Evolutionary conservation across 2,888 invertebrate species (phyloP), one percentile per base, ranked within the genome.

Genomic region (Druceiella hillmani): DNA sequence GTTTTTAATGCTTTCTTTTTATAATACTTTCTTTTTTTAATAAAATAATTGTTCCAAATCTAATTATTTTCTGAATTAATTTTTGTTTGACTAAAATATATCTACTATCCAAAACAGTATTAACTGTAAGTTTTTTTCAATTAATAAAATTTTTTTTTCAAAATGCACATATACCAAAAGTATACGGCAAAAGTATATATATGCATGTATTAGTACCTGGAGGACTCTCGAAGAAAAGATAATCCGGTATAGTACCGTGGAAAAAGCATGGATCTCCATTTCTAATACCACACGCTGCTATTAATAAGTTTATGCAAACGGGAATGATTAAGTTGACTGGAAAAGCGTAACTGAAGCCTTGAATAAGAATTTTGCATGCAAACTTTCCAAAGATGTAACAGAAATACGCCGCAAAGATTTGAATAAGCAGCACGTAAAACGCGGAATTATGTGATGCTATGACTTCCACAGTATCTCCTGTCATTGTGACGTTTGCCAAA

Each of bases 311-410:
- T 13, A 95, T 87, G 2, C 89, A 82, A 9, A 93, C 76, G 0
- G 97, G 97, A 38, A 94, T 89, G 1, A 92, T 87, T 44, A 98
- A 76, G 61, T 90, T 91, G 4, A 98, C 87, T 0, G 98, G 97
- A 52, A 98, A 89, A 1, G 98, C 94, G 57, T 94, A 97, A 58
- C 95, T 93, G 72, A 95, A 92, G 13, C 93, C 88, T 72, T 98
- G 98, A 49, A 98, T 95, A 53, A 93, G 80, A 54, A 95, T 93
- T 68, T 94, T 94, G 68, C 95, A 94, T 3, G 93, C 92, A 50
- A 94, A 94, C 67, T 95, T 95, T 46, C 91, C 92, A 55, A 92
- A 89, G 49, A 93, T 85, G 55, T 94, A 95, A 52, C 90, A 90
- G 33, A 92, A 70, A 55, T 92, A 90, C 3, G 91, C 83, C 2